These are phyloP conservation scores for Deilephila porcellus DNA, from an alignment of 2,888 invertebrate genomes.

Conservation along the genomic window DNA sequence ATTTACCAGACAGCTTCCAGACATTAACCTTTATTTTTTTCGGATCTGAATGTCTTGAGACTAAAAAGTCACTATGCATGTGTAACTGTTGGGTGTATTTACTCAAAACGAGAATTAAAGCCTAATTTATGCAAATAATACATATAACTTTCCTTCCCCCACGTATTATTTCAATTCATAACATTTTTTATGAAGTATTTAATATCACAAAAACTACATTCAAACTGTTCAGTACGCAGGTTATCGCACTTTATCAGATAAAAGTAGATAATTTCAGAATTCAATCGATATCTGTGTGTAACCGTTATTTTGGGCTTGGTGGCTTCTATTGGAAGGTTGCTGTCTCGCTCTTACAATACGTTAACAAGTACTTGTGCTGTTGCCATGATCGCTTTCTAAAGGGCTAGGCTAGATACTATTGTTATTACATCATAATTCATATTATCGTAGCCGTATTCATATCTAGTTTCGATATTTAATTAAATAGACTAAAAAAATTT, in stretches of 20 bases:
- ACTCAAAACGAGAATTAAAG: background rate
- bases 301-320: slow-evolving; percentile 39
- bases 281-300: slow-evolving; percentile 58
- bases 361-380: slow-evolving; percentile 10
- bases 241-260: slow-evolving; percentile 52
- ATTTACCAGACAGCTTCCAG: too few species aligned
- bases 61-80: too few species aligned
- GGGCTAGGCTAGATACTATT: background rate
- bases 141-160: background rate
- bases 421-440: background rate
- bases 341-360: slow-evolving; percentile 17
- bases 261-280: slow-evolving; percentile 49
- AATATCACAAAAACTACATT: slow-evolving; percentile 23
- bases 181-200: slow-evolving; percentile 19
- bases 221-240: slow-evolving; percentile 25
- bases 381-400: slow-evolving; percentile 14
- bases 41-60: too few species aligned
- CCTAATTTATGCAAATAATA: background rate
- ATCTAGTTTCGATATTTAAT: background rate
- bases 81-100: too few species aligned
- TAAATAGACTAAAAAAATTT: too few species aligned
- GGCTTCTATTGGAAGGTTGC: background rate
- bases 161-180: slow-evolving; percentile 11
- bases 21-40: too few species aligned
- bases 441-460: background rate